Conservation (phyloP, 23 tunicate genomes). For the Ciona savignyi region DNA sequence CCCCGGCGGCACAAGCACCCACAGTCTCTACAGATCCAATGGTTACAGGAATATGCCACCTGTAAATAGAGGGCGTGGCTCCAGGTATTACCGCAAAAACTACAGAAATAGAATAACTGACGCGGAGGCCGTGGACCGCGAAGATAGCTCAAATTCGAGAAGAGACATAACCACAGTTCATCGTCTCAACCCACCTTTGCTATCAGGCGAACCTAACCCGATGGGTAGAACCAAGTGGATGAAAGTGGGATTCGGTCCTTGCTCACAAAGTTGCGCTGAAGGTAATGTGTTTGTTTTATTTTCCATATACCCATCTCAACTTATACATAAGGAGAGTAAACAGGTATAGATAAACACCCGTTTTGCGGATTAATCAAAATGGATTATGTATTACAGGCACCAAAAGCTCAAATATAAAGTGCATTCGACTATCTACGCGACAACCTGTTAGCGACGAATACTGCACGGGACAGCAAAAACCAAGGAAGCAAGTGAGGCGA, state of each 20-base stretch:
- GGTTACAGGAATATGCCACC: not conserved
- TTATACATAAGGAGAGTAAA: too few species aligned
- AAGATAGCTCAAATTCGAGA: not conserved
- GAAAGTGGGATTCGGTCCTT: constrained; percentile 43
- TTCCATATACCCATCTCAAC: too few species aligned
- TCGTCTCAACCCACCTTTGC: not conserved
- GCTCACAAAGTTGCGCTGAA: constrained; percentile 57
- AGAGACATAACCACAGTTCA: not conserved
- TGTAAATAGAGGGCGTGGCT: not conserved
- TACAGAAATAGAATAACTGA: not conserved
- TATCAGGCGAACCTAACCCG: not conserved
- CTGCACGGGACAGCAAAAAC: constrained; percentile 36
- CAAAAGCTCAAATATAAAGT: constrained; percentile 15
- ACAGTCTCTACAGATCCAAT: too few species aligned
- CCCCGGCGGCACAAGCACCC: not conserved
- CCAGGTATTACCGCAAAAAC: not conserved
- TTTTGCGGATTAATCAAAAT: too few species aligned
- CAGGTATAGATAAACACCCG: too few species aligned
- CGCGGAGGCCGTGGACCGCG: constrained; percentile 2
- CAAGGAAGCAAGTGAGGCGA: constrained; percentile 8
- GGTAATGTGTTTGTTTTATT: too few species aligned
- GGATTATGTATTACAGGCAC: constrained; percentile 23
- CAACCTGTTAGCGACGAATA: constrained; percentile 23
- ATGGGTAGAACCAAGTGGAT: constrained; percentile 28
- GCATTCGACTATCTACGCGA: constrained; percentile 19